These are phyloP conservation scores for Nesoenas mayeri DNA, from an alignment of 2,113 vertebrate genomes.

Conservation along the genomic window DNA sequence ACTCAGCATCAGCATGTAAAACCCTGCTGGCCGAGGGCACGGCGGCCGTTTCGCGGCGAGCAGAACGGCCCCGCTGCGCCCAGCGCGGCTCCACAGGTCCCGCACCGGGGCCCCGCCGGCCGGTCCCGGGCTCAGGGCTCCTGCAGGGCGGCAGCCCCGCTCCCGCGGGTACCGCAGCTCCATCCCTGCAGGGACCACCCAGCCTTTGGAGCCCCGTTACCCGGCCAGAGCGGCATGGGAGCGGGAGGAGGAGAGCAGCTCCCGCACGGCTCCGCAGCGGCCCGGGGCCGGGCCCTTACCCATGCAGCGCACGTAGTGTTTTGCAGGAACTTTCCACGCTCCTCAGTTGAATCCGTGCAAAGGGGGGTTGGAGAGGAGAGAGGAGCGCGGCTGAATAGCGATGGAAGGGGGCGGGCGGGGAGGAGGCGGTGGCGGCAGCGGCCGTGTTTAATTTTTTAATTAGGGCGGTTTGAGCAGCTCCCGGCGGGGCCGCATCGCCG, in stretches of 20 bases:
- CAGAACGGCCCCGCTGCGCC: background rate
- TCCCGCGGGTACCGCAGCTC: background rate
- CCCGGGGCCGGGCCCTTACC: slow-evolving; percentile 10
- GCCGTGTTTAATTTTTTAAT: slow-evolving; percentile 41
- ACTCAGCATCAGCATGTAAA: rapidly evolving
- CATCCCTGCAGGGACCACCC: background rate
- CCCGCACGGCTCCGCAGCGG: background rate
- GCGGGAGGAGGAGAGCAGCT: background rate
- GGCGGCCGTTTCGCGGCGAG: rapidly evolving
- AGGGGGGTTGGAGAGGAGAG: background rate
- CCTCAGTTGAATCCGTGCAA: background rate
- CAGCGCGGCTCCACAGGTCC: slow-evolving; percentile 35
- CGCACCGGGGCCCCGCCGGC: background rate
- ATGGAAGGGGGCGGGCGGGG: slow-evolving; percentile 17
- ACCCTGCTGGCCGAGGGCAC: background rate
- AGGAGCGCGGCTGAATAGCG: background rate
- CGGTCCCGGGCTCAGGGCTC: background rate
- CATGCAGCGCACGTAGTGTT: slow-evolving; percentile 61
- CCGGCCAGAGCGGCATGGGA: background rate
- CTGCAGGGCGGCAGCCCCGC: background rate
- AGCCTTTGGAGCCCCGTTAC: background rate
- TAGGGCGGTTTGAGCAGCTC: slow-evolving; percentile 40
- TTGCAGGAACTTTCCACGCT: slow-evolving; percentile 67
- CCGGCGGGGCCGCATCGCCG: slow-evolving; percentile 12
- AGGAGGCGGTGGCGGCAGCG: background rate